Evolutionary conservation across 2,888 invertebrate genomes (phyloP).

Genomic region (Temnothorax unifasciatus): DNA sequence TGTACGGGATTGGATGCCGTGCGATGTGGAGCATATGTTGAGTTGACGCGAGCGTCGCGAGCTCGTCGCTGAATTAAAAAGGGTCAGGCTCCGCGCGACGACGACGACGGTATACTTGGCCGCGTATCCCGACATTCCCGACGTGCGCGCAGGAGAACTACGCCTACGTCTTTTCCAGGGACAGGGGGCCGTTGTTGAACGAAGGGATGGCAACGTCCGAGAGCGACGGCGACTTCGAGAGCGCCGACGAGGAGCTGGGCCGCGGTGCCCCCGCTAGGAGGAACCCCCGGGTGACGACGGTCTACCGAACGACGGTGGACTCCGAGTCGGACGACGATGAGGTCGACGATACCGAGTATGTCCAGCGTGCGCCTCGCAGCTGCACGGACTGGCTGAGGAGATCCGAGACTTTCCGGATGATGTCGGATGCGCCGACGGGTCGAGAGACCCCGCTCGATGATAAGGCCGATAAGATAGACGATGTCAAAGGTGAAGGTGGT

Average conservation of each 20-base stretch:
- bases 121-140: not conserved
- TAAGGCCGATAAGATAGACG: conserved; percentile 21
- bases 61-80: not conserved
- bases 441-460: conserved; percentile 4
- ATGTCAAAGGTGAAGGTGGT: conserved; percentile 26
- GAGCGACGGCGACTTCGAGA: conserved; percentile 91
- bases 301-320: conserved; percentile 76
- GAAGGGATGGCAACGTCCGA: conserved; percentile 90
- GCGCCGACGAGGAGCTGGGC: conserved; percentile 91
- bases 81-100: too few species aligned
- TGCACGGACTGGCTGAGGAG: conserved; percentile 9
- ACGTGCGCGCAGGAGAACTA: not conserved
- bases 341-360: conserved; percentile 82
- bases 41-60: not conserved
- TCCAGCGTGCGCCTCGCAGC: conserved; percentile 64
- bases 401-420: not conserved
- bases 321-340: conserved; percentile 85
- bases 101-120: too few species aligned
- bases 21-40: conserved; percentile 31
- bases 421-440: conserved; percentile 3
- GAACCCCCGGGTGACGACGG: conserved; percentile 40
- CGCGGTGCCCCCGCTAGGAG: conserved; percentile 63
- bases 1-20: not conserved
- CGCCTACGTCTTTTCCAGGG: not conserved
- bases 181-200: not conserved